phyloP scores from a whole-genome alignment of 2,797 vertebrate species.

The Rhynchotus rufescens region DNA sequence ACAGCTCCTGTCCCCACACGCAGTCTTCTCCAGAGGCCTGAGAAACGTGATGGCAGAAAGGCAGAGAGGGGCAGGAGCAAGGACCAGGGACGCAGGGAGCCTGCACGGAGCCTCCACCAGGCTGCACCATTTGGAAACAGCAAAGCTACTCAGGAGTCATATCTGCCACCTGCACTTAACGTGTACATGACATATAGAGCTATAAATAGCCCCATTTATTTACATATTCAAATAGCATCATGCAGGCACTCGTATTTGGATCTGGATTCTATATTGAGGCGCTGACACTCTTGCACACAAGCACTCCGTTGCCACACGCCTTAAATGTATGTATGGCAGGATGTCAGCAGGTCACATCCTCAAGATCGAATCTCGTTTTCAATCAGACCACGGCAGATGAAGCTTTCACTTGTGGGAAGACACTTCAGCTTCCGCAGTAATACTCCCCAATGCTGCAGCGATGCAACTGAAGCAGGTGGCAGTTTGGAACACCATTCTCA shows the following conservation, averaged over 20 bases:
- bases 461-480: slow-evolving; percentile 52
- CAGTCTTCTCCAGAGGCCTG: slow-evolving; percentile 55
- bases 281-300: background rate
- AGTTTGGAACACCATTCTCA: slow-evolving; percentile 32
- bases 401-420: slow-evolving; percentile 30
- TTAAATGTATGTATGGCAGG: slow-evolving; percentile 30
- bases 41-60: slow-evolving; percentile 41
- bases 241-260: background rate
- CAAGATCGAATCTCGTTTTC: slow-evolving; percentile 46
- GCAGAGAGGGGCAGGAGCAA: slow-evolving; percentile 3
- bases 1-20: slow-evolving; percentile 60
- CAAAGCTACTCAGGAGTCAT: slow-evolving; percentile 44
- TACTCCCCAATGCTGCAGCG: background rate
- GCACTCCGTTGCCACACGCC: background rate
- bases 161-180: slow-evolving; percentile 53
- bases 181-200: slow-evolving; percentile 56
- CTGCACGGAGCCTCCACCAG: slow-evolving; percentile 8
- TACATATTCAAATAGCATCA: slow-evolving; percentile 65
- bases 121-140: background rate
- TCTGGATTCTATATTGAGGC: slow-evolving; percentile 40
- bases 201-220: slow-evolving; percentile 66
- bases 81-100: background rate
- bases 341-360: slow-evolving; percentile 50
- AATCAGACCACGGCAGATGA: slow-evolving; percentile 44
- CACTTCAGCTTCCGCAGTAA: slow-evolving; percentile 43